These are phyloP conservation scores for Lichenostomus cassidix DNA, from an alignment of 2,113 vertebrate genomes.

Conservation along the genomic window DNA sequence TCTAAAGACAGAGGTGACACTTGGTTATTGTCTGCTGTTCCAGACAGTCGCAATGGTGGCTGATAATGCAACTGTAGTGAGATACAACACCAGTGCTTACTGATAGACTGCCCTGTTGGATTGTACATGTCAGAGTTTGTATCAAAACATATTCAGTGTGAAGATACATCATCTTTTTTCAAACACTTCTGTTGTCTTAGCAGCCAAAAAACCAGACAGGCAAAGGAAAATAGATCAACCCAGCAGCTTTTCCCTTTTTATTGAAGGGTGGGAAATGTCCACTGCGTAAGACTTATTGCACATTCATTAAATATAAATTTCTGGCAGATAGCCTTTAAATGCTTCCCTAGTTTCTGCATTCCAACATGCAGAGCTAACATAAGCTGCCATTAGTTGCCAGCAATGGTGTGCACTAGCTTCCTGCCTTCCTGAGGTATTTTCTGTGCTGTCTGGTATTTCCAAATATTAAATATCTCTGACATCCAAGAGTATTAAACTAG, in stretches of 20 bases:
- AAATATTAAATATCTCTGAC: not conserved
- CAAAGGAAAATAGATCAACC: not conserved
- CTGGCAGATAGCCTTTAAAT: not conserved
- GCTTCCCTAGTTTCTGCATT: not conserved
- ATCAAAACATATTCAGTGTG: not conserved
- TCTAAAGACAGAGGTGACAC: not conserved
- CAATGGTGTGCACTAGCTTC: not conserved
- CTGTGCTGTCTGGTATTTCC: not conserved
- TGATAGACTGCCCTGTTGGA: not conserved
- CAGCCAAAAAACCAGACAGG: not conserved
- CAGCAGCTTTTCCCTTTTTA: not conserved
- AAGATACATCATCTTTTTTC: not conserved
- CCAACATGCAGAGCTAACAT: not conserved
- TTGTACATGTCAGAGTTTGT: accelerated
- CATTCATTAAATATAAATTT: not conserved
- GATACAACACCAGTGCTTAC: not conserved
- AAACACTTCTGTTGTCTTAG: not conserved
- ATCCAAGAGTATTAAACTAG: not conserved
- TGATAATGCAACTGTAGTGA: not conserved
- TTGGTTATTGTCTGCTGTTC: not conserved
- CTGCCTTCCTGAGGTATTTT: not conserved
- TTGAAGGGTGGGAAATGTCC: not conserved
- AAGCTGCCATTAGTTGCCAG: not conserved
- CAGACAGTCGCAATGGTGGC: not conserved
- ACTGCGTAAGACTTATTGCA: not conserved